These are phyloP conservation scores for Parus major DNA, from an alignment of 2,113 vertebrate genomes.

Conservation along the genomic window DNA sequence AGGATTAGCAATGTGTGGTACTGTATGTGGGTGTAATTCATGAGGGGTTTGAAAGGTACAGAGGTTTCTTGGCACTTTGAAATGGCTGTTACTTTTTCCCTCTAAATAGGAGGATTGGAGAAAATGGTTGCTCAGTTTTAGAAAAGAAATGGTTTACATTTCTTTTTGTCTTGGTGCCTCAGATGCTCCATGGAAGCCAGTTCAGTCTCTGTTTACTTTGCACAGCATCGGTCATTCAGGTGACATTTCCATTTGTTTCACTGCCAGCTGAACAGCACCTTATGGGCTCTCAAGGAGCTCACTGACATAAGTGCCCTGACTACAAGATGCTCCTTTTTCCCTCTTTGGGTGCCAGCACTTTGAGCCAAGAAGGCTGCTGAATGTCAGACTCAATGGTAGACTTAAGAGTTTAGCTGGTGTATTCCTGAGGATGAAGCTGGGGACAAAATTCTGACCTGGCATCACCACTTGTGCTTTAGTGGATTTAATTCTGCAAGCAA, in stretches of 20 bases:
- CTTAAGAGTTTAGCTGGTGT: background rate
- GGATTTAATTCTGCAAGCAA: background rate
- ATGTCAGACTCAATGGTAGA: fast-evolving
- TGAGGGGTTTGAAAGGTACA: background rate
- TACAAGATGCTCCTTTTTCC: background rate
- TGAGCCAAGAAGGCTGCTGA: background rate
- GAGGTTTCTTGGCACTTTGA: background rate
- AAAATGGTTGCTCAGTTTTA: background rate
- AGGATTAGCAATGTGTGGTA: background rate
- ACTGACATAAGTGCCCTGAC: background rate
- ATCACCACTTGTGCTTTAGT: background rate
- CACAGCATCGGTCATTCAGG: background rate
- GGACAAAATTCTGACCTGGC: background rate
- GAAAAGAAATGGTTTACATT: background rate
- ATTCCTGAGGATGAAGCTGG: background rate
- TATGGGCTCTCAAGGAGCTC: background rate
- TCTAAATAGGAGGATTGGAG: background rate
- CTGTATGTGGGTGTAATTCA: background rate
- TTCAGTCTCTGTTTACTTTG: background rate
- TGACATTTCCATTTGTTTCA: background rate
- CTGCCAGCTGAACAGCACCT: background rate
- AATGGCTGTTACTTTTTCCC: background rate
- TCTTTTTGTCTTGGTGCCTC: background rate
- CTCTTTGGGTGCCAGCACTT: background rate
- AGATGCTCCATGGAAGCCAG: background rate